Conservation (phyloP, 1,140 invertebrate genomes). For the Meloidogyne floridensis region DNA sequence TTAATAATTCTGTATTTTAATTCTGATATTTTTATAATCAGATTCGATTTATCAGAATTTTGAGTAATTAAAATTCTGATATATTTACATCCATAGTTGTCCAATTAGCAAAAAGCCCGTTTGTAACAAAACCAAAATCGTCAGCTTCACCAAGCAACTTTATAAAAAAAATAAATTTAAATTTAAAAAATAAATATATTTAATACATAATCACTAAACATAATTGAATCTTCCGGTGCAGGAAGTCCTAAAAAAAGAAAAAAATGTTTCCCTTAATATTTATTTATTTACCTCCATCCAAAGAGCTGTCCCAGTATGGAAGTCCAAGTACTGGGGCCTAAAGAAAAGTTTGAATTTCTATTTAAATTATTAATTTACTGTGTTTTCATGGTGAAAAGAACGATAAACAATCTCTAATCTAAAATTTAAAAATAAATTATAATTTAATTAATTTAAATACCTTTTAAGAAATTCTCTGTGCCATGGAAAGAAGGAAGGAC, state of each 20-base stretch:
- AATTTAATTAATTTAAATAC: constrained; percentile 8
- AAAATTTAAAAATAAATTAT: not conserved
- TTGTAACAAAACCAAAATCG: constrained; percentile 45
- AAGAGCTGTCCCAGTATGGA: constrained; percentile 67
- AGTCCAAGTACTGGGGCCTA: constrained; percentile 58
- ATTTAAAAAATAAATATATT: not conserved
- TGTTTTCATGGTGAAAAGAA: constrained; percentile 48
- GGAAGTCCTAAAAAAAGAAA: constrained; percentile 48
- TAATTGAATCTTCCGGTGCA: constrained; percentile 62
- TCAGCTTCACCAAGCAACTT: constrained; percentile 63
- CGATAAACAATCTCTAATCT: constrained; percentile 43
- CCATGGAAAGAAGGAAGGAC: constrained; percentile 63
- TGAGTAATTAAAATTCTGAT: too few species aligned
- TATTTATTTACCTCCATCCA: constrained; percentile 60
- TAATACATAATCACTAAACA: constrained; percentile 58
- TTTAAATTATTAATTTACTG: not conserved
- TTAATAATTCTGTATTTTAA: too few species aligned
- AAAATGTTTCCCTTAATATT: not conserved
- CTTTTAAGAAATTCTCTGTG: constrained; percentile 58
- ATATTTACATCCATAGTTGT: constrained; percentile 49
- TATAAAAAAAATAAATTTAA: not conserved
- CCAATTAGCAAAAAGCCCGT: constrained; percentile 57
- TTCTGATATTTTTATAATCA: too few species aligned
- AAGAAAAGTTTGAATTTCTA: not conserved
- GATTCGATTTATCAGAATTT: too few species aligned